These are phyloP conservation scores for Turritopsis dohrnii DNA, from an alignment of 30 jellyfish, hydroid and myxozoan species.

Conservation along the genomic window DNA sequence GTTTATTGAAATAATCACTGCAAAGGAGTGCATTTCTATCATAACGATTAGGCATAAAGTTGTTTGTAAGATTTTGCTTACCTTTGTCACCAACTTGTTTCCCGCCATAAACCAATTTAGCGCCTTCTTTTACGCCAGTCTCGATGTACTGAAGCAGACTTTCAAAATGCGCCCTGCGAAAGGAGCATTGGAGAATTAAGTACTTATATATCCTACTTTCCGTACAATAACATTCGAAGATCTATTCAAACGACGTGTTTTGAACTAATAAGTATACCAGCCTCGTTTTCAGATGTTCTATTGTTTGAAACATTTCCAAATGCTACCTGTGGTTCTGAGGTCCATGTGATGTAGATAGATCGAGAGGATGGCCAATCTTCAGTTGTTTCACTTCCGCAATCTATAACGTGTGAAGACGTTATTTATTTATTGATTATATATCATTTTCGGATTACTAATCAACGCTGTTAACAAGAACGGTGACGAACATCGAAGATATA, in stretches of 20 bases:
- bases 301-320: background rate
- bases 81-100: slow-evolving; percentile 92
- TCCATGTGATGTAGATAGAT: slow-evolving; percentile 90
- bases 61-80: background rate
- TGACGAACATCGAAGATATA: too few relatives aligned
- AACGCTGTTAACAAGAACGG: too few relatives aligned
- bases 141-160: slow-evolving; percentile 78
- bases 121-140: slow-evolving; percentile 87
- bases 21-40: too few relatives aligned
- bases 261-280: background rate
- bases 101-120: slow-evolving; percentile 88
- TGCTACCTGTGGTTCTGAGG: slow-evolving; percentile 93
- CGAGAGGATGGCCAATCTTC: slow-evolving; percentile 92
- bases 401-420: slow-evolving; percentile 9
- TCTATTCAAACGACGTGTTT: too few relatives aligned
- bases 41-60: too few relatives aligned
- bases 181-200: background rate
- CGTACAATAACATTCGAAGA: slow-evolving; percentile 1
- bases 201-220: too few relatives aligned
- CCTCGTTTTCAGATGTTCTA: background rate
- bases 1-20: too few relatives aligned
- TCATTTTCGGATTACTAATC: background rate
- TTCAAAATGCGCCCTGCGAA: slow-evolving; percentile 76
- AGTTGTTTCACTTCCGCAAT: slow-evolving; percentile 68
- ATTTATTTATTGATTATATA: background rate